These are phyloP conservation scores for Enteromius treurensis DNA, from an alignment of 2,797 vertebrate species.

Conservation along the genomic window DNA sequence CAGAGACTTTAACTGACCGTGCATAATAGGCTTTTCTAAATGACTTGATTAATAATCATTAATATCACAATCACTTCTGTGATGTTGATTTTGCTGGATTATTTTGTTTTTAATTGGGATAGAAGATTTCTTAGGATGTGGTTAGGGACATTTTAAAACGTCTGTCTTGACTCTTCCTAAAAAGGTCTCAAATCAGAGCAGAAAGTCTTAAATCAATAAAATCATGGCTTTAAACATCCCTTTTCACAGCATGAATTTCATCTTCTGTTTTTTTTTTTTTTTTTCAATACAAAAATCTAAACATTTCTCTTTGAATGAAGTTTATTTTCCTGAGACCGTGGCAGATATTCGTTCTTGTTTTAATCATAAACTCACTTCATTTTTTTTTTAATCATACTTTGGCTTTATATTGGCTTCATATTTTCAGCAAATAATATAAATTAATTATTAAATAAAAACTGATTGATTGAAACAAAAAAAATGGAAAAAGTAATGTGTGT, in stretches of 20 bases:
- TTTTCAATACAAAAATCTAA: neutral
- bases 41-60: slow-evolving; percentile 40
- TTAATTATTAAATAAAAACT: neutral
- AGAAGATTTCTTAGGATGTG: neutral
- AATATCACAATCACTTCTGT: slow-evolving; percentile 9
- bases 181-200: neutral
- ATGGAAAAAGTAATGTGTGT: neutral
- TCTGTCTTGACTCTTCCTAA: neutral
- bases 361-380: neutral
- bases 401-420: neutral
- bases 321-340: neutral
- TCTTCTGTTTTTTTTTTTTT: neutral
- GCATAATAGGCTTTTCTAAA: slow-evolving; percentile 43
- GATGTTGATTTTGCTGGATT: neutral
- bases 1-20: slow-evolving; percentile 35
- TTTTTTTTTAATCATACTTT: neutral
- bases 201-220: neutral
- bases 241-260: neutral
- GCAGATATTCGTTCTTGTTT: neutral
- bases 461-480: neutral
- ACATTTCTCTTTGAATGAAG: neutral
- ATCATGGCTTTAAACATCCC: neutral
- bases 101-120: neutral
- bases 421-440: neutral
- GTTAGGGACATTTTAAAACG: neutral